A percentile compares a stretch with the other conserved stretches of the same genome.
phyloP scores from a whole-genome alignment of 30 jellyfish, hydroid and myxozoan genomes.

The Hydractinia symbiolongicarpus region DNA sequence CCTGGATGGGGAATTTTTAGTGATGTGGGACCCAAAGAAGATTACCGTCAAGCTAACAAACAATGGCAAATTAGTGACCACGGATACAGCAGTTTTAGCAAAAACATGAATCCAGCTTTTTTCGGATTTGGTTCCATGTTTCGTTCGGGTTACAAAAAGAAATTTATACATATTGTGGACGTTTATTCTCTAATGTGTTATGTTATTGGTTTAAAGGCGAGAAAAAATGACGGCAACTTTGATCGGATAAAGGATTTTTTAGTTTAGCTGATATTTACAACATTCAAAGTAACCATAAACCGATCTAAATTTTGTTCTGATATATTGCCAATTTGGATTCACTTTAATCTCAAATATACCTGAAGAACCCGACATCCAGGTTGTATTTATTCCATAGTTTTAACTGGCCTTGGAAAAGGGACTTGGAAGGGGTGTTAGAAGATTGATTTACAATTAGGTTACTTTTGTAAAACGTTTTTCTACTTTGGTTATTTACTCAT shows the following conservation, averaged over 20 bases:
- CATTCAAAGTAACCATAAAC: too few relatives aligned
- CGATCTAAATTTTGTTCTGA: too few relatives aligned
- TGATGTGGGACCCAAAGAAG: conserved; percentile 4
- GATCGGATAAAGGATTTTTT: conserved; percentile 36
- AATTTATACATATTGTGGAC: conserved; percentile 57
- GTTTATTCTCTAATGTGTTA: conserved; percentile 63
- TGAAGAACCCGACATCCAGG: too few relatives aligned
- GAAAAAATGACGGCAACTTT: conserved; percentile 60
- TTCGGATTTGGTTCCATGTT: conserved; percentile 85
- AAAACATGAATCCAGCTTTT: conserved; percentile 83
- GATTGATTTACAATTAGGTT: too few relatives aligned
- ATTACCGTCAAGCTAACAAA: conserved; percentile 30
- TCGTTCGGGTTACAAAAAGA: conserved; percentile 29
- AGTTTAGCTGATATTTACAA: too few relatives aligned
- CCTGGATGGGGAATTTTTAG: conserved; percentile 72
- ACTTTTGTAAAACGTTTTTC: too few relatives aligned
- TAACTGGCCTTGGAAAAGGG: too few relatives aligned
- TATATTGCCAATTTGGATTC: too few relatives aligned
- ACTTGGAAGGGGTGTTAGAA: too few relatives aligned
- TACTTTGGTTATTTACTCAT: too few relatives aligned
- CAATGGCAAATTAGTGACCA: conserved; percentile 80
- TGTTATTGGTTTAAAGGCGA: conserved; percentile 59
- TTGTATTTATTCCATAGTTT: too few relatives aligned
- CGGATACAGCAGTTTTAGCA: conserved; percentile 60
- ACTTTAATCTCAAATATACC: too few relatives aligned